Conservation (phyloP, 2,113 vertebrate species). For the Oreocharis arfaki region DNA sequence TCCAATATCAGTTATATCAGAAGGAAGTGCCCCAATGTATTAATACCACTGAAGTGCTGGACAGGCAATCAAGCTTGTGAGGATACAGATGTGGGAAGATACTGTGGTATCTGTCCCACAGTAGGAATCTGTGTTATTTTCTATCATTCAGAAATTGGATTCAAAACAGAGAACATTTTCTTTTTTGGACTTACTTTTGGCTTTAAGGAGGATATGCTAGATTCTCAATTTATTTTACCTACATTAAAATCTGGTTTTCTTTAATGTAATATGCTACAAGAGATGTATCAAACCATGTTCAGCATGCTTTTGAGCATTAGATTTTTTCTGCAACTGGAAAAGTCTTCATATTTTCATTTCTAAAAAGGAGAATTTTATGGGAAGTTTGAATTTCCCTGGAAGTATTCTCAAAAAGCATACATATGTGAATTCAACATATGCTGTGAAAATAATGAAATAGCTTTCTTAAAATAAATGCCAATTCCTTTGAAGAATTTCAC, state of each 20-base stretch:
- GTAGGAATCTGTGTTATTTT: background rate
- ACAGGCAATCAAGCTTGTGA: background rate
- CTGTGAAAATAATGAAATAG: background rate
- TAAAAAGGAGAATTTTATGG: background rate
- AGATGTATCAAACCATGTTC: background rate
- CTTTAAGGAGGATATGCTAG: background rate
- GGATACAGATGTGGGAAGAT: background rate
- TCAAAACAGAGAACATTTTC: background rate
- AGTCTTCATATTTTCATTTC: background rate
- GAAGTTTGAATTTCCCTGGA: background rate
- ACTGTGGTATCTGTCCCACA: background rate
- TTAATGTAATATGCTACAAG: background rate
- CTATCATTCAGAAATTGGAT: background rate
- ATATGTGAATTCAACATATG: background rate
- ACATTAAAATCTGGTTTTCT: background rate
- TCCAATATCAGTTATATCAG: background rate
- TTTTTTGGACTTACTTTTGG: background rate
- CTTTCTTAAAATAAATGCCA: background rate
- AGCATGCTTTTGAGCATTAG: background rate
- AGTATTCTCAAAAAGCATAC: background rate
- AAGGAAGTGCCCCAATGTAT: background rate
- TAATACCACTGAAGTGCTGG: background rate
- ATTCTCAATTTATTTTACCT: background rate
- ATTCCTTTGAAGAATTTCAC: background rate
- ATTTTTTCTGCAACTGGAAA: background rate